Conservation (phyloP, 2,797 vertebrate species). For the Synanceia verrucosa region DNA sequence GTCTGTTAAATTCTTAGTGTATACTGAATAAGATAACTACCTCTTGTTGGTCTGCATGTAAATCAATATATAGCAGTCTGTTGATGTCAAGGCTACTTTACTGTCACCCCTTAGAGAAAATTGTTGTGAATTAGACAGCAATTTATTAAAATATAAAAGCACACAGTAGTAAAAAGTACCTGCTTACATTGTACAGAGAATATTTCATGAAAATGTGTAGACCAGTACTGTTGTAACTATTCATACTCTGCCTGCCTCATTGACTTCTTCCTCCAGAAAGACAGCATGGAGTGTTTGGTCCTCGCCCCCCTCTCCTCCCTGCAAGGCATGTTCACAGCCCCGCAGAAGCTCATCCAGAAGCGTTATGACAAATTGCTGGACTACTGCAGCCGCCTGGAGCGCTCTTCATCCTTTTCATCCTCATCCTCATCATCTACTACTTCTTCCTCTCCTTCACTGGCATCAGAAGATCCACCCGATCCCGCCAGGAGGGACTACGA, state of each 20-base stretch:
- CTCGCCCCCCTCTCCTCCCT: constrained; percentile 87
- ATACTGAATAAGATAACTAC: background rate
- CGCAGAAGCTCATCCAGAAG: constrained; percentile 98
- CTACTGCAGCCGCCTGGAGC: constrained; percentile 89
- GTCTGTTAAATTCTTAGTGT: background rate
- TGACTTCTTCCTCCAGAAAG: constrained; percentile 75
- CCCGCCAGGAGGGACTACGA: constrained; percentile 90
- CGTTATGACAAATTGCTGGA: constrained; percentile 97
- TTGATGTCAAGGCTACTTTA: background rate
- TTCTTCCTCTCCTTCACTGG: constrained; percentile 48
- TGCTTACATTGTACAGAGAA: constrained; percentile 1
- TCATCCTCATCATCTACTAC: constrained; percentile 58
- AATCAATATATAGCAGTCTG: constrained; percentile 6
- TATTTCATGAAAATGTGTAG: background rate
- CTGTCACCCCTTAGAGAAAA: background rate
- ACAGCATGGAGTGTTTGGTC: constrained; percentile 85
- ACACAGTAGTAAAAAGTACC: background rate
- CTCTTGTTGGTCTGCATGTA: constrained; percentile 22
- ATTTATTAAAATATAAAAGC: too few relatives aligned
- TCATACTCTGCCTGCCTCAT: background rate
- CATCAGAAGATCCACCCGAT: constrained; percentile 81
- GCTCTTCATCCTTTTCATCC: constrained; percentile 77
- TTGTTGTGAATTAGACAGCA: background rate
- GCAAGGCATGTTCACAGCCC: constrained; percentile 90
- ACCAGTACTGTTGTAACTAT: background rate